Conservation (phyloP, 2,113 vertebrate genomes). For the Ciconia maguari region DNA sequence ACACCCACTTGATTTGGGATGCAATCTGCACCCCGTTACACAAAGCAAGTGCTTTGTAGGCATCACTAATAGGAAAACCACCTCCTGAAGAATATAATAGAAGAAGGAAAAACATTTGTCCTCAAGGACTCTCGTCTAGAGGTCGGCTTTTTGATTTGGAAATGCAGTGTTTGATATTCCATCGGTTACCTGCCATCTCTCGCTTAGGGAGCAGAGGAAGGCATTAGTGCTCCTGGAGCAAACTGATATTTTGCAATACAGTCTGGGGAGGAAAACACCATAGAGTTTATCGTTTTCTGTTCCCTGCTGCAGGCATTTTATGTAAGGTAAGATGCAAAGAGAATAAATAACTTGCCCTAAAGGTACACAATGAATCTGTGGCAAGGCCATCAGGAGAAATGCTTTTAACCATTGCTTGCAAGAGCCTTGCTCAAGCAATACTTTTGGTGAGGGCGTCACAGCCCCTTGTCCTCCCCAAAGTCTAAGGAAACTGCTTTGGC, state of each 20-base stretch:
- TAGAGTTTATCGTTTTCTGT: not conserved
- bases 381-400: not conserved
- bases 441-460: fast-evolving
- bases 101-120: not conserved
- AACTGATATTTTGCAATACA: not conserved
- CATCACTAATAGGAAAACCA: not conserved
- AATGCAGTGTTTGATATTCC: not conserved
- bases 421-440: not conserved
- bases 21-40: not conserved
- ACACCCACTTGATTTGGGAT: not conserved
- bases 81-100: not conserved
- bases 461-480: not conserved
- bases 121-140: not conserved
- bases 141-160: not conserved
- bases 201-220: not conserved
- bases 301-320: not conserved
- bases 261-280: not conserved
- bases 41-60: not conserved
- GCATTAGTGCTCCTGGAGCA: not conserved
- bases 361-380: not conserved
- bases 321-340: not conserved
- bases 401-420: not conserved
- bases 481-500: not conserved
- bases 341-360: conserved; percentile 2
- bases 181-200: not conserved